A percentile compares a stretch with the other conserved stretches of the same genome.
Conservation (phyloP, 1,140 invertebrate genomes). For the Lutraria rhynchaena region DNA sequence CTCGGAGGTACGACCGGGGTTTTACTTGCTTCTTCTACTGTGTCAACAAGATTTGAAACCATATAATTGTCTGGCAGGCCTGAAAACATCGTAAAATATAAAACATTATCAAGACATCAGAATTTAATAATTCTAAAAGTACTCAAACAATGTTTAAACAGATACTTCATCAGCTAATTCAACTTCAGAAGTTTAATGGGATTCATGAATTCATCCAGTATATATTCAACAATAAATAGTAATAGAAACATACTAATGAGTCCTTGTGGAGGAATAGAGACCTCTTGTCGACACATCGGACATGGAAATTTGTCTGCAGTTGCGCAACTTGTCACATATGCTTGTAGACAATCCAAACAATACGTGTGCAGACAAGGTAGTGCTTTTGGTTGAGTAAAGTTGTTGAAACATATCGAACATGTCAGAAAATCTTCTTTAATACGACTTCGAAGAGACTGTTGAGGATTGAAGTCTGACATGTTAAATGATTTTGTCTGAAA, state of each 20-base stretch:
- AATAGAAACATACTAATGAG: constrained; percentile 59
- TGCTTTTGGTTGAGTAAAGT: constrained; percentile 74
- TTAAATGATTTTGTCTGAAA: not conserved
- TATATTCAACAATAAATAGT: not conserved
- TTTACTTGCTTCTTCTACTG: constrained; percentile 60
- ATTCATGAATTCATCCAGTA: not conserved
- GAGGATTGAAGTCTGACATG: constrained; percentile 22
- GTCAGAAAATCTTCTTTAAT: constrained; percentile 75
- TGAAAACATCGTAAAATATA: constrained; percentile 15
- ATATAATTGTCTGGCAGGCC: constrained; percentile 76
- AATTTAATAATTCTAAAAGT: not conserved
- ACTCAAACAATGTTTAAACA: not conserved
- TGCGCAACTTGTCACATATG: constrained; percentile 68
- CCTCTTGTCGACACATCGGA: constrained; percentile 70
- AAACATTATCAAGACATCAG: not conserved
- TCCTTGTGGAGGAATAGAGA: constrained; percentile 66
- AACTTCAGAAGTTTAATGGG: not conserved
- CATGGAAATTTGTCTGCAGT: constrained; percentile 73
- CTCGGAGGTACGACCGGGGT: constrained; percentile 58
- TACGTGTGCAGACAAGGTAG: constrained; percentile 79
- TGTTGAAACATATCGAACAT: constrained; percentile 76
- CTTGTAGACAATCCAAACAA: constrained; percentile 75
- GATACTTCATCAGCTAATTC: not conserved
- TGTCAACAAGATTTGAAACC: constrained; percentile 72
- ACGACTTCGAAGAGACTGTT: constrained; percentile 4